A percentile compares a stretch with the other conserved stretches of the same genome.
These are phyloP conservation scores for Pseudois nayaur DNA, from an alignment of 2,113 vertebrate genomes.

Conservation along the genomic window DNA sequence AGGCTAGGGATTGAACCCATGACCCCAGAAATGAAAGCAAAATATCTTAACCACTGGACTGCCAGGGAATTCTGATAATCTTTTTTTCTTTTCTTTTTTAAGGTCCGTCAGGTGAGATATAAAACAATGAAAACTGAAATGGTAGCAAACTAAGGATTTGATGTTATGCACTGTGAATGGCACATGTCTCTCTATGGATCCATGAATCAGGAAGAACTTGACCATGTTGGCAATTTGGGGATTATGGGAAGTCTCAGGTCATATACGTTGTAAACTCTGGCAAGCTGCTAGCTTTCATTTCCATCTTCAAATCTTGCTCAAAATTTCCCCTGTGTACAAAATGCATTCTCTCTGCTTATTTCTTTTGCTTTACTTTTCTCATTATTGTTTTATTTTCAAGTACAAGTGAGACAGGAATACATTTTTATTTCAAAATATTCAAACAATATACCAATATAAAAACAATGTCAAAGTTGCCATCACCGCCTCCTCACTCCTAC, in stretches of 20 bases:
- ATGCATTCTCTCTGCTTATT: background rate
- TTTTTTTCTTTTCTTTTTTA: background rate
- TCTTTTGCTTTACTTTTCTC: background rate
- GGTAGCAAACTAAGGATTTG: background rate
- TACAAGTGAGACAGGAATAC: background rate
- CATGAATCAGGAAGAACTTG: background rate
- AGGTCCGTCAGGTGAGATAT: background rate
- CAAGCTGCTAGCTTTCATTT: background rate
- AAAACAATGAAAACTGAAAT: background rate
- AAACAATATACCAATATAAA: background rate
- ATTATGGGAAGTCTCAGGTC: background rate
- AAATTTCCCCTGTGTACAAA: background rate
- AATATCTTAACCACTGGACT: background rate
- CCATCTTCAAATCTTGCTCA: background rate
- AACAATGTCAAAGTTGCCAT: background rate
- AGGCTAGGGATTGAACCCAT: background rate
- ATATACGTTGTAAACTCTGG: background rate
- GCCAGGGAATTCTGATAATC: background rate
- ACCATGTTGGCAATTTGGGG: background rate
- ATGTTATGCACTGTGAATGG: background rate
- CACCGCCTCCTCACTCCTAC: background rate
- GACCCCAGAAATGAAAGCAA: background rate
- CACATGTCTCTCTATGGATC: background rate
- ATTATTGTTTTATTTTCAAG: background rate
- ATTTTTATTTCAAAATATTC: background rate